phyloP scores from a whole-genome alignment of 2,888 invertebrate genomes.

The Macaria liturata region DNA sequence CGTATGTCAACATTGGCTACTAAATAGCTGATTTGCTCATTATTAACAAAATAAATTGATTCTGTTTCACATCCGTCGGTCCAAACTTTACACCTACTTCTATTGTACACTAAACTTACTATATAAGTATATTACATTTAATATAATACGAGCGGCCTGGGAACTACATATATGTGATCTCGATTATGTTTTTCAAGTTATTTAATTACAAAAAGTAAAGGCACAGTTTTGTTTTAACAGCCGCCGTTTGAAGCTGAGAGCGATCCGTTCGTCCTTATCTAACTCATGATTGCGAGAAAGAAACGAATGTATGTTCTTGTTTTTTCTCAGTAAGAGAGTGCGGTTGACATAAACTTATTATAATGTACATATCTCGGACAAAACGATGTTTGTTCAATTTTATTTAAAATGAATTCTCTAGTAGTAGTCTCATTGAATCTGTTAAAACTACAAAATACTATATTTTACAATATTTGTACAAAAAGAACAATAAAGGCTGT shows the following conservation, averaged over 20 bases:
- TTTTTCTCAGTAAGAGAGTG: too few species aligned
- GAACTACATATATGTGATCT: conserved; percentile 15
- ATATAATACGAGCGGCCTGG: conserved; percentile 23
- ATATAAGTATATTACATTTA: conserved; percentile 13
- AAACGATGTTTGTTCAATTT: background rate
- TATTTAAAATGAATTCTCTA: too few species aligned
- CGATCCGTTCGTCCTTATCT: too few species aligned
- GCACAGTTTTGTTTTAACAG: conserved; percentile 7
- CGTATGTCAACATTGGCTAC: background rate
- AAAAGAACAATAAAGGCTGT: background rate
- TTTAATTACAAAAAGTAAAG: conserved; percentile 12
- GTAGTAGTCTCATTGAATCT: too few species aligned
- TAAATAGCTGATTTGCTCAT: conserved; percentile 12
- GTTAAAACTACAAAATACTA: too few species aligned
- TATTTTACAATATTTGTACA: background rate
- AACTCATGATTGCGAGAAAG: too few species aligned
- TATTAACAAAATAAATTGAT: conserved; percentile 27
- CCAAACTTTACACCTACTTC: conserved; percentile 14
- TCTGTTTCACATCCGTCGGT: conserved; percentile 14
- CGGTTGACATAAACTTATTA: too few species aligned
- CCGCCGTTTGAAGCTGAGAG: background rate
- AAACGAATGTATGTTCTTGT: too few species aligned
- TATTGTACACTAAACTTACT: conserved; percentile 25
- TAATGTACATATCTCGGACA: background rate
- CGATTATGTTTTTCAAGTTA: conserved; percentile 7